phyloP scores from a whole-genome alignment of 1,140 invertebrate species.

The Galendromus occidentalis region DNA sequence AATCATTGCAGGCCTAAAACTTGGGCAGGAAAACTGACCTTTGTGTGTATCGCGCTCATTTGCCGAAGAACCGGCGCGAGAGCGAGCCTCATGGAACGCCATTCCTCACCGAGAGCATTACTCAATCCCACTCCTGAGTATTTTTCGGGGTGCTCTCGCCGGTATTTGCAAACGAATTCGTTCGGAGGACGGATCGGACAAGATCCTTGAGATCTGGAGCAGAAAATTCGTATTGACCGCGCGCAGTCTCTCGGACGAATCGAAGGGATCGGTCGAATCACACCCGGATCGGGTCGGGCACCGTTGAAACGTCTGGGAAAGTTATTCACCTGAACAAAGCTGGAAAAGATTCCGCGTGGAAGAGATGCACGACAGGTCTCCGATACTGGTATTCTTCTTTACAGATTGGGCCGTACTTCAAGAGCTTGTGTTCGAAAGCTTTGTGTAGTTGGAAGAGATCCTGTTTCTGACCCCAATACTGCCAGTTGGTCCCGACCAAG shows the following conservation, averaged over 20 bases:
- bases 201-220: constrained; percentile 15
- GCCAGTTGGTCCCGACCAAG: constrained; percentile 57
- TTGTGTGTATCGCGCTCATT: constrained; percentile 6
- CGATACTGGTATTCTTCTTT: constrained; percentile 23
- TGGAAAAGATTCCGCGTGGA: constrained; percentile 30
- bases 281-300: no score
- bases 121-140: constrained; percentile 35
- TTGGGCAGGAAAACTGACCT: neutral
- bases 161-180: constrained; percentile 20
- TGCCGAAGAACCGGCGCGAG: constrained; percentile 18
- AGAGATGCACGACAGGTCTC: constrained; percentile 28
- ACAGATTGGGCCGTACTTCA: constrained; percentile 23
- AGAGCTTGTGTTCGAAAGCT: constrained; percentile 49
- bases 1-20: no score
- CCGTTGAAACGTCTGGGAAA: no score
- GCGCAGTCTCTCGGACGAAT: constrained; percentile 33
- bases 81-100: constrained; percentile 24
- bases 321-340: constrained; percentile 24
- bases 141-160: constrained; percentile 23
- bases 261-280: no score
- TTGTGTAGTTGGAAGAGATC: constrained; percentile 51
- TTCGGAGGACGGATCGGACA: constrained; percentile 18
- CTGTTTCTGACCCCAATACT: constrained; percentile 32
- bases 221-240: constrained; percentile 29
- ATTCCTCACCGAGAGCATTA: constrained; percentile 32